These are phyloP conservation scores for Brenthis hecate DNA, from an alignment of 2,888 invertebrate species.

Conservation along the genomic window DNA sequence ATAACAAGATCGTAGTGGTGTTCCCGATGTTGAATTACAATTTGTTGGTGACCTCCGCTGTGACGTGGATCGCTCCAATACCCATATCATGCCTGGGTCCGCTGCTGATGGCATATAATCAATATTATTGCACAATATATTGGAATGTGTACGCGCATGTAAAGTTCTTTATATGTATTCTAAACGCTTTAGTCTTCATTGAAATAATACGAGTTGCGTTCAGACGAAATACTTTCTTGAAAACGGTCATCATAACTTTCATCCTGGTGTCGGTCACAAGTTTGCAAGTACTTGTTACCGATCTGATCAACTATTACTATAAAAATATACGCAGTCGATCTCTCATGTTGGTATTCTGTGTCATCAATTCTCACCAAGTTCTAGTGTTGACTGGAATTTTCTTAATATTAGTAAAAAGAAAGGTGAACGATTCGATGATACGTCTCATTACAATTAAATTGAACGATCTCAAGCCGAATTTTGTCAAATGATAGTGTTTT, in stretches of 20 bases:
- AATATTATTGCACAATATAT: slow-evolving; percentile 41
- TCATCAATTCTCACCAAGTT: slow-evolving; percentile 52
- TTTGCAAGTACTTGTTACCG: slow-evolving; percentile 58
- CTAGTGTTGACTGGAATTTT: slow-evolving; percentile 49
- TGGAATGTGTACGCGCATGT: slow-evolving; percentile 49
- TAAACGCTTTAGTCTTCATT: slow-evolving; percentile 56
- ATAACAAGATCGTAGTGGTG: slow-evolving; percentile 62
- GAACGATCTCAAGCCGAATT: slow-evolving; percentile 11
- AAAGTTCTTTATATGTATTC: slow-evolving; percentile 53
- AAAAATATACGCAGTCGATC: slow-evolving; percentile 26
- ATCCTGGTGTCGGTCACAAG: slow-evolving; percentile 57
- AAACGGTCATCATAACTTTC: slow-evolving; percentile 52
- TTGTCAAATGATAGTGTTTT: neutral
- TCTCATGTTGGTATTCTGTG: slow-evolving; percentile 45
- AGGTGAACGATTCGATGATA: slow-evolving; percentile 33
- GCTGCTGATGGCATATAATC: slow-evolving; percentile 36
- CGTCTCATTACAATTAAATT: slow-evolving; percentile 35
- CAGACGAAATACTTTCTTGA: slow-evolving; percentile 42
- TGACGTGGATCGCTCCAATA: slow-evolving; percentile 53
- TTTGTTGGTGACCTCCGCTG: slow-evolving; percentile 44
- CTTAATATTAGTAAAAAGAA: slow-evolving; percentile 37
- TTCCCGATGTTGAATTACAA: slow-evolving; percentile 48
- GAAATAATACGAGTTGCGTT: slow-evolving; percentile 55
- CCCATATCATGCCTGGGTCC: slow-evolving; percentile 51
- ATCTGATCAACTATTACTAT: slow-evolving; percentile 46